Percentiles rank a stretch among this genome's conserved stretches.
Evolutionary conservation across 2,888 invertebrate genomes (phyloP).

Genomic region (Lordiphosa andalusiaca): DNA sequence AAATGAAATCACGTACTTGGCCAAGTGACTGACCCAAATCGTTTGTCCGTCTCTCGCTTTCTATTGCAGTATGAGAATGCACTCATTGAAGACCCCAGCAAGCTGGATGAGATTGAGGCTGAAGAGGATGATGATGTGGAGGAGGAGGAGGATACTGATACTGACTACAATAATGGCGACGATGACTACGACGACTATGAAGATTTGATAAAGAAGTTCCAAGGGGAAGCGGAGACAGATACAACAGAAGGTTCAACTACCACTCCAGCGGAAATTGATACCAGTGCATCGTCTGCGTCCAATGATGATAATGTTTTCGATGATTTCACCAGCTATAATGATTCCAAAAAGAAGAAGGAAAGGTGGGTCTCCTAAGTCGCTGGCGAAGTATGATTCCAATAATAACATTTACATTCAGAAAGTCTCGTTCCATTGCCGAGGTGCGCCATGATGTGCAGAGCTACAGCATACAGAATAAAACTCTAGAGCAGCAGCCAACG

Average conservation of each 20-base stretch:
- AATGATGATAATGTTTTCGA: constrained; percentile 72
- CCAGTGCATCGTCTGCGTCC: constrained; percentile 36
- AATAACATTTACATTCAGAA: constrained; percentile 50
- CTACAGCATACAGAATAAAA: constrained; percentile 52
- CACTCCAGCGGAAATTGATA: constrained; percentile 15
- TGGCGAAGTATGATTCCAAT: not conserved
- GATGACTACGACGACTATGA: constrained; percentile 52
- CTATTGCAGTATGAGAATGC: constrained; percentile 67
- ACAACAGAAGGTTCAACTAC: constrained; percentile 13
- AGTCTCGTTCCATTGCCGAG: constrained; percentile 77
- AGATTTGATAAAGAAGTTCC: constrained; percentile 40
- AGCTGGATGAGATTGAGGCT: constrained; percentile 43
- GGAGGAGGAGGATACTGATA: constrained; percentile 43
- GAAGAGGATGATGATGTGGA: constrained; percentile 41
- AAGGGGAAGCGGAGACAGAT: constrained; percentile 2
- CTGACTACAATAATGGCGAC: constrained; percentile 36
- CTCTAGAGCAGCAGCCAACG: constrained; percentile 29
- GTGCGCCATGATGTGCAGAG: constrained; percentile 73
- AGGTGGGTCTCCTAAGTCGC: constrained; percentile 44
- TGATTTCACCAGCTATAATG: constrained; percentile 69
- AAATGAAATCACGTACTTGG: constrained; percentile 45
- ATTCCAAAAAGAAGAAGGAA: constrained; percentile 59
- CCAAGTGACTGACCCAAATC: constrained; percentile 54
- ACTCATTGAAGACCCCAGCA: constrained; percentile 69
- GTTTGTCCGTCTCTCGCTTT: constrained; percentile 14